Percentiles rank a stretch among this genome's conserved stretches.
phyloP scores from a whole-genome alignment of 2,888 invertebrate species.

The Eulithis testata region DNA sequence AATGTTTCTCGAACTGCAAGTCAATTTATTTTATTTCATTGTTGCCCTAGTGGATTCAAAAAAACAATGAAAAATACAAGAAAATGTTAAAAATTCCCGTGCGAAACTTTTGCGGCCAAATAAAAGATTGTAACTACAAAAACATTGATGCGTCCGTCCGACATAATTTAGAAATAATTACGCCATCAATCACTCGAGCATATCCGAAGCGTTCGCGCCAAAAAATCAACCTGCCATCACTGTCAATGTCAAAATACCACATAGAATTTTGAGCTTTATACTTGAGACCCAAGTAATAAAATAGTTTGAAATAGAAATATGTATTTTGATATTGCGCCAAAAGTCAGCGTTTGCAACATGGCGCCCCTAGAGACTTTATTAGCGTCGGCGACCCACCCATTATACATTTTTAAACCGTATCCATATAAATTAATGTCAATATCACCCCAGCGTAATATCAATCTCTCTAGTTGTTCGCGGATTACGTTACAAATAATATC shows the following conservation, averaged over 20 bases:
- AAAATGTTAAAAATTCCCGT: conserved; percentile 27
- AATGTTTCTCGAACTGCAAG: too few species aligned
- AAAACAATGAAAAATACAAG: not conserved
- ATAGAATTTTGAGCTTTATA: conserved; percentile 36
- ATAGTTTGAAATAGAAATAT: conserved; percentile 40
- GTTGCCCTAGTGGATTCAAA: not conserved
- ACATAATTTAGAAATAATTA: conserved; percentile 57
- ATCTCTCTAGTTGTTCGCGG: conserved; percentile 83
- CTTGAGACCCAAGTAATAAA: conserved; percentile 30
- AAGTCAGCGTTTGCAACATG: conserved; percentile 55
- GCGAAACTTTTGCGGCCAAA: conserved; percentile 36
- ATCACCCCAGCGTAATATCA: conserved; percentile 82
- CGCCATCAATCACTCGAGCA: conserved; percentile 65
- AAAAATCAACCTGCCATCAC: conserved; percentile 36
- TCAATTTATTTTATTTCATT: too few species aligned
- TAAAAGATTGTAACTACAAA: conserved; percentile 52
- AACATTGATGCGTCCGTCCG: conserved; percentile 52
- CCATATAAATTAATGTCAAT: conserved; percentile 85
- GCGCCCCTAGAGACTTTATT: conserved; percentile 76
- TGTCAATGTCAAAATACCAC: conserved; percentile 35
- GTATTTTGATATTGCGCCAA: conserved; percentile 60
- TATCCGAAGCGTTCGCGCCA: conserved; percentile 39
- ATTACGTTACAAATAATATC: conserved; percentile 84
- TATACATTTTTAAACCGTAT: conserved; percentile 85
- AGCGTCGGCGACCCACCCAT: conserved; percentile 75